phyloP scores from a whole-genome alignment of 2,888 invertebrate species.

The Drosophila kuntzei region DNA sequence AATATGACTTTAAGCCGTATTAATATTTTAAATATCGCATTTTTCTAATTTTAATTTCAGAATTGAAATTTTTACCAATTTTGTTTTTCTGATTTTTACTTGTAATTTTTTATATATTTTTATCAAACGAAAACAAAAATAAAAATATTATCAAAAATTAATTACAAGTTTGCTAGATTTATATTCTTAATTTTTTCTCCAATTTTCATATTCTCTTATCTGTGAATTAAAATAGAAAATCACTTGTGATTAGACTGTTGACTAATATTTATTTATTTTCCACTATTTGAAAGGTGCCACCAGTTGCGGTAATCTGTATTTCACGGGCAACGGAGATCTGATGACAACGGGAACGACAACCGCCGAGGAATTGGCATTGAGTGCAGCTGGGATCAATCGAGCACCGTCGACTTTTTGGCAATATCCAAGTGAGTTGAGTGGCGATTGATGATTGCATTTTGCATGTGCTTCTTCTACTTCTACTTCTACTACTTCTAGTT shows the following conservation, averaged over 20 bases:
- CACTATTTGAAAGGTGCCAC: constrained; percentile 70
- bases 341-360: constrained; percentile 78
- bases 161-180: no score
- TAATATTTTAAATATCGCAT: no score
- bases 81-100: no score
- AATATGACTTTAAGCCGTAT: no score
- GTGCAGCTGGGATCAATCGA: constrained; percentile 78
- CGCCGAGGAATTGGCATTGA: constrained; percentile 81
- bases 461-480: not conserved
- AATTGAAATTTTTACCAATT: no score
- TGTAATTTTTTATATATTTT: no score
- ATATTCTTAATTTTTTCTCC: no score
- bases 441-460: not conserved
- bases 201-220: no score
- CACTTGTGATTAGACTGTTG: not conserved
- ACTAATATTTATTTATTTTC: not conserved
- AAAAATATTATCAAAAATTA: no score
- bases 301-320: constrained; percentile 83
- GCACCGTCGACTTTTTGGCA: constrained; percentile 89
- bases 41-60: no score
- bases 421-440: constrained; percentile 89
- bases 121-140: no score
- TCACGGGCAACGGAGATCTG: constrained; percentile 83
- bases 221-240: no score
- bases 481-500: constrained; percentile 1